A percentile compares a stretch with the other conserved stretches of the same genome.
Conservation (phyloP, 2,888 invertebrate species). For the Sialis fuliginosa region DNA sequence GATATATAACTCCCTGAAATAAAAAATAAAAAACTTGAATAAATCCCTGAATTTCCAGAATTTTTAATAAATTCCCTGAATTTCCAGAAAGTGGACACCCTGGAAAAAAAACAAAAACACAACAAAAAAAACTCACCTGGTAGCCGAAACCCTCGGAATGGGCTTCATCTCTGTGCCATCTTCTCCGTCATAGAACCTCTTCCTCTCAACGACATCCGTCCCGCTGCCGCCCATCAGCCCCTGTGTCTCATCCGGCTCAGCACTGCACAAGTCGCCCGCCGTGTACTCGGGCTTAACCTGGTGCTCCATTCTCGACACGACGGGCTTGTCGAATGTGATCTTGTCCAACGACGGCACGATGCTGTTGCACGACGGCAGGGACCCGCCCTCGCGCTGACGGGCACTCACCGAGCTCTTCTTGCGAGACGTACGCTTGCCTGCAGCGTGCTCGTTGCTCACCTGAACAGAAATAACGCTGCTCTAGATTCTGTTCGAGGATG, state of each 20-base stretch:
- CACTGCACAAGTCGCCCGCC: slow-evolving; percentile 4
- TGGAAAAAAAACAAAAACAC: too few species aligned
- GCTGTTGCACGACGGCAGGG: slow-evolving; percentile 24
- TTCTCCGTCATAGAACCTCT: not conserved
- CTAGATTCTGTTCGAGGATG: too few species aligned
- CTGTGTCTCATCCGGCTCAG: slow-evolving; percentile 15
- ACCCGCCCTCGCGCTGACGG: slow-evolving; percentile 45
- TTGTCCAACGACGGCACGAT: not conserved
- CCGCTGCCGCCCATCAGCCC: slow-evolving; percentile 20
- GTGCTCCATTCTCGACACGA: too few species aligned
- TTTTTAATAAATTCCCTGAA: too few species aligned
- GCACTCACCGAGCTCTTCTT: slow-evolving; percentile 21
- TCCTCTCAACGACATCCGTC: slow-evolving; percentile 9
- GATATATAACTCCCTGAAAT: too few species aligned
- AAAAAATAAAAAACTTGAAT: too few species aligned
- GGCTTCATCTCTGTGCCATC: not conserved
- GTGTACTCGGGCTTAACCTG: slow-evolving; percentile 6
- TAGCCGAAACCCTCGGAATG: too few species aligned
- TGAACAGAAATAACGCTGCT: not conserved
- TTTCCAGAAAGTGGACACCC: too few species aligned
- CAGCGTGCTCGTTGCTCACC: not conserved
- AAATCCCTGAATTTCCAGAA: too few species aligned
- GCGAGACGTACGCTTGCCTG: not conserved
- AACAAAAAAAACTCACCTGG: too few species aligned
- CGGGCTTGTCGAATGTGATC: slow-evolving; percentile 1